Evolutionary conservation across 1,140 invertebrate genomes (phyloP), one percentile per base, ranked within the genome.

Genomic region (Temnothorax curvispinosus): DNA sequence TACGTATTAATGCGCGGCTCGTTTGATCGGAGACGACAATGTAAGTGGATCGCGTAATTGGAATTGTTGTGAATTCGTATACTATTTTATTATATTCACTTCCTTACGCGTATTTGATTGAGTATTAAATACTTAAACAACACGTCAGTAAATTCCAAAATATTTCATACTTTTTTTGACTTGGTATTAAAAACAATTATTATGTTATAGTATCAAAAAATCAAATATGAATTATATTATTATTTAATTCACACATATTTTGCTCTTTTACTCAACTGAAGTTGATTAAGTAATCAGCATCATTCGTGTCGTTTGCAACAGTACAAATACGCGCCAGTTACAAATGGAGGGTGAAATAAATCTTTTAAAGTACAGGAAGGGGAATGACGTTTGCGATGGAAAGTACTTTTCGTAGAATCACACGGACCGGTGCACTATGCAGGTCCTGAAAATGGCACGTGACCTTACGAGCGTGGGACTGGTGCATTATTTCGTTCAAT

Each of bases 381-480:
- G 85, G 72, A 67, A 75, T 69, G 64, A 77, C 41, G 71, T 54
- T 50, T 44, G 38, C 65, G 58, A 67, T 91, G 82, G 88, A 90
- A 90, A 92, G 85, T 72, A 87, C 81, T 92, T 93, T 91, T 92
- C 91, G 87, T 89, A 84, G 89, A 93, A 93, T 94, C 93, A 94
- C 93, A 93, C 92, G 92, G 91, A 87, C 89, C 74, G 91, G 91
- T 94, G 93, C 93, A 88, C 80, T 64, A 84, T 91, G 92, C 93
- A 94, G 93, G 94, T 94, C 89, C 86, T 90, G 86, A 75, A 91
- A 87, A 65, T 89, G 89, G 87, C 93, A 94, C 94, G 93, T 92
- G 94, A 89, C 93, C 75, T 86, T 35, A 62, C 69, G 62, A 93
- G 92, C 93, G 93, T 94, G 94, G 93, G 94, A 94, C 92, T 93